Conservation (phyloP, 2,888 invertebrate genomes). For the Drosophila mettleri region DNA sequence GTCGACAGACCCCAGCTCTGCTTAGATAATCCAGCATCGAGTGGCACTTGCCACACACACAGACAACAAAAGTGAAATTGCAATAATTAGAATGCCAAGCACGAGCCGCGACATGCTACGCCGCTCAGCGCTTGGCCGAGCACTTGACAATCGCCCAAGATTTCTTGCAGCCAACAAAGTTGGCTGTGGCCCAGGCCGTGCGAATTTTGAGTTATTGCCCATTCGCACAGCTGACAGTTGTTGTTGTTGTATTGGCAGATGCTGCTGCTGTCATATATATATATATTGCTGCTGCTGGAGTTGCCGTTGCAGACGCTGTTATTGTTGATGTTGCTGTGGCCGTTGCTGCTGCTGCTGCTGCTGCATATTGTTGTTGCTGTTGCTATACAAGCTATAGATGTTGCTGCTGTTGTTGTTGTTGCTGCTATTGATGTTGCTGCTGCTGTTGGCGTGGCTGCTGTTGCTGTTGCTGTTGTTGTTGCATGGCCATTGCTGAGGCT, state of each 20-base stretch:
- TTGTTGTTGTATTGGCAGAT: constrained; percentile 22
- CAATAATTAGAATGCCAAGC: constrained; percentile 75
- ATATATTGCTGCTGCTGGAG: constrained; percentile 3
- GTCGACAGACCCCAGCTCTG: constrained; percentile 18
- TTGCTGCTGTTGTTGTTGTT: neutral
- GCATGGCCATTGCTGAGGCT: too few species aligned
- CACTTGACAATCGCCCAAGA: constrained; percentile 52
- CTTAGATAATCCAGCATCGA: constrained; percentile 67
- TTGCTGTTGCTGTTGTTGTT: too few species aligned
- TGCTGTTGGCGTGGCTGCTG: too few species aligned
- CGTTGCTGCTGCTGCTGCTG: neutral
- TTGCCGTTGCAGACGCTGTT: too few species aligned
- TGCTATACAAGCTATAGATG: neutral
- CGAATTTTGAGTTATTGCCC: constrained; percentile 66
- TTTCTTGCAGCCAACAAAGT: constrained; percentile 27
- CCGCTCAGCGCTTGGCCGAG: constrained; percentile 13
- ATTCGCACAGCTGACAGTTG: constrained; percentile 57
- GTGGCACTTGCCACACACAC: constrained; percentile 45
- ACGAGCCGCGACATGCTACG: constrained; percentile 42
- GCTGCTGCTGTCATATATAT: neutral
- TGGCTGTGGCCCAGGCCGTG: constrained; percentile 33
- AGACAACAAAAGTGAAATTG: constrained; percentile 45
- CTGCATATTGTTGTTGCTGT: neutral
- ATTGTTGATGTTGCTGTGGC: neutral
- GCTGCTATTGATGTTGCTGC: neutral